Evolutionary conservation across 2,888 invertebrate species (phyloP).

Genomic region (Pristionchus japonicus): DNA sequence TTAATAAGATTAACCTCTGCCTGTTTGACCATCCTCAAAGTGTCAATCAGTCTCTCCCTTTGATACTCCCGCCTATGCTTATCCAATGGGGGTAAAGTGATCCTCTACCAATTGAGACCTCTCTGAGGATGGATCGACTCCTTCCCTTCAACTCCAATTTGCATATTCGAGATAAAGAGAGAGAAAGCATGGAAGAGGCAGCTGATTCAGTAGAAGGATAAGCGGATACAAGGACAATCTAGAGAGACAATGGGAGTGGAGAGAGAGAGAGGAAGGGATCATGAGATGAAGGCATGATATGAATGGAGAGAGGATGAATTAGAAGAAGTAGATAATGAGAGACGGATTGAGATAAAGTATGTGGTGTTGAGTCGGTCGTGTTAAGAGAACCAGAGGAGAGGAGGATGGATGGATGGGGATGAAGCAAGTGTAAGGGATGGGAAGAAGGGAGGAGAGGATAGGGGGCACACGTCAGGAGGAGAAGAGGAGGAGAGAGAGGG

Average conservation of each 20-base stretch:
- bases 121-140: neutral
- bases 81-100: slow-evolving; percentile 33
- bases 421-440: slow-evolving; percentile 29
- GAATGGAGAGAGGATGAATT: neutral
- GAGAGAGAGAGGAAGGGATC: neutral
- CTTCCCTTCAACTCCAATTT: slow-evolving; percentile 12
- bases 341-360: slow-evolving; percentile 22
- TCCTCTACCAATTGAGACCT: neutral
- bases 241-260: neutral
- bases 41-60: neutral
- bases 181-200: slow-evolving; percentile 24
- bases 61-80: neutral
- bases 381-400: slow-evolving; percentile 27
- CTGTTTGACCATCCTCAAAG: neutral
- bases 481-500: neutral
- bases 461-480: slow-evolving; percentile 1
- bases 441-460: neutral
- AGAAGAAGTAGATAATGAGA: neutral
- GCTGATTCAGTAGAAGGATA: slow-evolving; percentile 33
- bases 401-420: slow-evolving; percentile 13
- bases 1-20: neutral
- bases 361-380: slow-evolving; percentile 16
- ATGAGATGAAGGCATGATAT: neutral
- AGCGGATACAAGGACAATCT: slow-evolving; percentile 20
- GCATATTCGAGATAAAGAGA: slow-evolving; percentile 38